phyloP scores from a whole-genome alignment of 2,888 invertebrate genomes.

The Piscicola geometra region DNA sequence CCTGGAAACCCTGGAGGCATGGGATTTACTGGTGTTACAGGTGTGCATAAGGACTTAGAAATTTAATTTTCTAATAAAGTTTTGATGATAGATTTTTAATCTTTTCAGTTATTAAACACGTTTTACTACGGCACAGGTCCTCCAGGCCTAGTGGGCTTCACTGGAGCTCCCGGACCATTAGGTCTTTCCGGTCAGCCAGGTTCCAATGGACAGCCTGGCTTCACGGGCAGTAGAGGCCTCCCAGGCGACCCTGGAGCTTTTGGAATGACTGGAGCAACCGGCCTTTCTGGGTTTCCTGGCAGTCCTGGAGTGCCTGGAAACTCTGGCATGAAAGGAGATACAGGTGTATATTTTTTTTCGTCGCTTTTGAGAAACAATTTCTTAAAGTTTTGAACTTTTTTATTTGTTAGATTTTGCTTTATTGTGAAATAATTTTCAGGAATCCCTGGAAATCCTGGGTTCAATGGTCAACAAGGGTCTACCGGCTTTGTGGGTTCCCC shows the following conservation, averaged over 20 bases:
- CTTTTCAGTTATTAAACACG: no score
- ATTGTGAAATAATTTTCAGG: no score
- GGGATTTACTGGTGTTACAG: neutral
- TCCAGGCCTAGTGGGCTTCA: neutral
- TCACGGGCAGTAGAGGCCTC: slow-evolving; percentile 31
- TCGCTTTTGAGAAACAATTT: no score
- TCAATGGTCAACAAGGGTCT: neutral
- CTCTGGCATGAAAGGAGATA: neutral
- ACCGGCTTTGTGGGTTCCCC: neutral
- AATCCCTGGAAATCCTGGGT: neutral
- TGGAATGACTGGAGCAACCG: slow-evolving; percentile 41
- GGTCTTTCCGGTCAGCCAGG: neutral
- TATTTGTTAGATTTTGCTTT: no score
- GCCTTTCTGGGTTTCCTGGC: slow-evolving; percentile 57
- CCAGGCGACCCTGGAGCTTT: slow-evolving; percentile 23
- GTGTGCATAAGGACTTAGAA: no score
- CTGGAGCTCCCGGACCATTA: neutral
- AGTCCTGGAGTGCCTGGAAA: slow-evolving; percentile 55
- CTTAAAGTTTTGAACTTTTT: no score
- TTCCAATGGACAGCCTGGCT: slow-evolving; percentile 34
- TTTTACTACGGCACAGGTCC: no score
- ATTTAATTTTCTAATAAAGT: no score
- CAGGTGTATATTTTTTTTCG: slow-evolving; percentile 5
- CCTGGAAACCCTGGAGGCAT: neutral
- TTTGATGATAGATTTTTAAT: no score